Conservation (phyloP, 2,797 vertebrate species). For the Phalloptychus januarius region DNA sequence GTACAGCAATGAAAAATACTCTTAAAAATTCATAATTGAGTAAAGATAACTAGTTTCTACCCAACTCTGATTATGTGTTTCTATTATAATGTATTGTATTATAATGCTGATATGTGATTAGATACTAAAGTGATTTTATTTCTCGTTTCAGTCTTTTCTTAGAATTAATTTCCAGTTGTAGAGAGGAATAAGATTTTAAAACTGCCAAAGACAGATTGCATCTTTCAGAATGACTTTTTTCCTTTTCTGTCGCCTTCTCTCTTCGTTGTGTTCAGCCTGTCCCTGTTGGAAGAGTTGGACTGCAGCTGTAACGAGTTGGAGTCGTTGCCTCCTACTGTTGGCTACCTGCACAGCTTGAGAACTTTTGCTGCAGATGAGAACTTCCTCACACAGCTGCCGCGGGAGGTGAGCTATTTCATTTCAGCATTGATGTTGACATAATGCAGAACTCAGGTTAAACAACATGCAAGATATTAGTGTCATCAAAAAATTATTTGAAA, state of each 20-base stretch:
- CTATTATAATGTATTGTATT: too few species aligned
- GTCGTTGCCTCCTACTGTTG: conserved; percentile 91
- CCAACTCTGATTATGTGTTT: not conserved
- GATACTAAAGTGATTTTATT: conserved; percentile 6
- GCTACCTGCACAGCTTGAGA: conserved; percentile 93
- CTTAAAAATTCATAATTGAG: too few species aligned
- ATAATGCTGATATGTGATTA: not conserved
- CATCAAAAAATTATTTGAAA: too few species aligned
- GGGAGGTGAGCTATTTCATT: conserved; percentile 83
- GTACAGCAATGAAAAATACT: too few species aligned
- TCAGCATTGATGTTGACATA: not conserved
- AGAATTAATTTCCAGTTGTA: conserved; percentile 21
- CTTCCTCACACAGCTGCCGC: conserved; percentile 93
- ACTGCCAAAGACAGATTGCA: conserved; percentile 12
- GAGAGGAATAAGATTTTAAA: conserved; percentile 19
- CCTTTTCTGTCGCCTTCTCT: conserved; percentile 33
- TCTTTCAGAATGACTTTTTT: conserved; percentile 27
- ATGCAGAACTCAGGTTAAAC: not conserved
- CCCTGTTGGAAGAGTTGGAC: conserved; percentile 97
- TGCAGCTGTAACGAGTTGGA: conserved; percentile 99
- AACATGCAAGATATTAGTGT: not conserved
- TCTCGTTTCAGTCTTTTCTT: conserved; percentile 31
- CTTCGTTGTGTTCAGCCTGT: conserved; percentile 84
- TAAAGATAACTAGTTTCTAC: too few species aligned
- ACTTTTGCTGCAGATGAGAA: conserved; percentile 97